phyloP scores from a whole-genome alignment of 1,140 invertebrate genomes.

The Zaprionus taronus region DNA sequence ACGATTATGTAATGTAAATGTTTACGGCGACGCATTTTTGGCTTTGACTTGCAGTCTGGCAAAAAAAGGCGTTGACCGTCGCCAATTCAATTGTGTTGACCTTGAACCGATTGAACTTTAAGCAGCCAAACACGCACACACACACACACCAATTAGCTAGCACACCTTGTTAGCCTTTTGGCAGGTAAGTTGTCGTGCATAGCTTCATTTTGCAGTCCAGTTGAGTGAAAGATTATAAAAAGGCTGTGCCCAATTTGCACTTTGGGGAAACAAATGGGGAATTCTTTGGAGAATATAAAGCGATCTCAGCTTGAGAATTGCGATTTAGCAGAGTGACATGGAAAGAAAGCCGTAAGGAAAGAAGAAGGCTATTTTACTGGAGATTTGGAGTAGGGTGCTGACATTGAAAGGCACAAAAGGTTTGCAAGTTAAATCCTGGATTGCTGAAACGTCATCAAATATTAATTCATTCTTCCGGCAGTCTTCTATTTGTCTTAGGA shows the following conservation, averaged over 20 bases:
- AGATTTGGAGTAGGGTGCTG: too few relatives aligned
- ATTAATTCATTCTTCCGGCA: too few relatives aligned
- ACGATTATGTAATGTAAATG: neutral
- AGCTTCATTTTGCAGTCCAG: constrained; percentile 3
- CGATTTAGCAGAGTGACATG: too few relatives aligned
- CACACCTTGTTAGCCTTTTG: constrained; percentile 24
- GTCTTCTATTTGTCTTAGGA: too few relatives aligned
- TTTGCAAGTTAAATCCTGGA: too few relatives aligned
- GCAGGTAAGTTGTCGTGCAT: constrained; percentile 5
- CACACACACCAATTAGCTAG: constrained; percentile 17
- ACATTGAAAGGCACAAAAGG: too few relatives aligned
- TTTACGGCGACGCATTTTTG: neutral
- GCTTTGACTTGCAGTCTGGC: neutral
- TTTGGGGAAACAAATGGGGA: neutral
- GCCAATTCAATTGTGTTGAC: constrained; percentile 23
- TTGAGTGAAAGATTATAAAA: neutral
- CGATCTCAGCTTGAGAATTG: too few relatives aligned
- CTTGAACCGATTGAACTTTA: constrained; percentile 45
- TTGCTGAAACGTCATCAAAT: too few relatives aligned
- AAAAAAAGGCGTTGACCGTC: constrained; percentile 8
- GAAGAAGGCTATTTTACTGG: too few relatives aligned
- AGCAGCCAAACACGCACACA: constrained; percentile 19
- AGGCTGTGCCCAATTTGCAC: neutral
- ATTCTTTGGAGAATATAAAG: too few relatives aligned
- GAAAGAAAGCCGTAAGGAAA: too few relatives aligned